Evolutionary conservation across 53 echinoderm and acorn worm species (phyloP).

Genomic region (Holothuria leucospilota): DNA sequence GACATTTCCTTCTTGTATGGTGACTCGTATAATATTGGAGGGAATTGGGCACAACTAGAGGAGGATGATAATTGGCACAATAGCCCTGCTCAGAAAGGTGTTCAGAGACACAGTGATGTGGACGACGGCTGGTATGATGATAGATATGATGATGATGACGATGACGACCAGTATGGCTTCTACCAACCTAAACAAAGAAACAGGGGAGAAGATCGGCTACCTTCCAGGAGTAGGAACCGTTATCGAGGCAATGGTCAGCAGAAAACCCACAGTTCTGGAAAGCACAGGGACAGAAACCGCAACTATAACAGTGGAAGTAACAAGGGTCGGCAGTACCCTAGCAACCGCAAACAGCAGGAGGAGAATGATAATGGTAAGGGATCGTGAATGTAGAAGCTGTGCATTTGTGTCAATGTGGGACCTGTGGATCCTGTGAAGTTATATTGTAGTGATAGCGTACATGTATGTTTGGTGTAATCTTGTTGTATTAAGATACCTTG

Average conservation of each 20-base stretch:
- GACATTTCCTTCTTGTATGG: slow-evolving; percentile 22
- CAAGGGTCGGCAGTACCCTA: not conserved
- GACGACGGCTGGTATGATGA: not conserved
- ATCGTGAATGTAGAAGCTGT: not conserved
- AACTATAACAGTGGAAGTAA: not conserved
- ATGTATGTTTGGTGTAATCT: too few relatives aligned
- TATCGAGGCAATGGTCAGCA: not conserved
- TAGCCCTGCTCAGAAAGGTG: not conserved
- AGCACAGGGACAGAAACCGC: slow-evolving; percentile 29
- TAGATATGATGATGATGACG: slow-evolving; percentile 30
- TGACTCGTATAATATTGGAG: slow-evolving; percentile 30
- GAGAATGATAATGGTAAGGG: not conserved
- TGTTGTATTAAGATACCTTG: too few relatives aligned
- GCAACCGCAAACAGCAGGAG: not conserved
- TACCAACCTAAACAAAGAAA: slow-evolving; percentile 43
- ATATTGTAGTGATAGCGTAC: too few relatives aligned
- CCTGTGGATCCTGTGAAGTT: too few relatives aligned
- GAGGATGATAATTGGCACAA: slow-evolving; percentile 22
- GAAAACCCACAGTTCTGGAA: not conserved
- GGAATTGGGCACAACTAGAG: not conserved
- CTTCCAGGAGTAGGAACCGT: not conserved
- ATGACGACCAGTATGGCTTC: slow-evolving; percentile 27
- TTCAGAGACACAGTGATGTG: not conserved
- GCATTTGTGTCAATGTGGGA: too few relatives aligned
- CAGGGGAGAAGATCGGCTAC: slow-evolving; percentile 12